phyloP scores from a whole-genome alignment of 2,797 vertebrate genomes.

The Diceros bicornis region DNA sequence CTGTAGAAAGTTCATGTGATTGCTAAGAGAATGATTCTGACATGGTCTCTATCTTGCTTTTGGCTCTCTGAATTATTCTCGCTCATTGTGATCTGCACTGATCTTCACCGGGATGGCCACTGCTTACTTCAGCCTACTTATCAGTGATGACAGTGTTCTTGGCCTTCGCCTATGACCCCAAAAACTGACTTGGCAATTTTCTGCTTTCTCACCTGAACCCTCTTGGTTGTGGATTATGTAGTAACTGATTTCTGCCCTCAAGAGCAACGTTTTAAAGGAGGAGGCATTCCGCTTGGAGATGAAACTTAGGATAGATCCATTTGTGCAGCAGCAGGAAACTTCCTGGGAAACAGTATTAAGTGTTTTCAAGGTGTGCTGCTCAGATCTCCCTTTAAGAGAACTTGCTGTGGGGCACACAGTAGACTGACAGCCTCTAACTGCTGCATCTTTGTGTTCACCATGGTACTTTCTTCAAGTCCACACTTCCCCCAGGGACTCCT shows the following conservation, averaged over 20 bases:
- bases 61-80: not conserved
- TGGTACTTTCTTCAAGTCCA: not conserved
- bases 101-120: not conserved
- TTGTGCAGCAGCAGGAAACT: conserved; percentile 4
- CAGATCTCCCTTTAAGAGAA: not conserved
- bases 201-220: not conserved
- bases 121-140: not conserved
- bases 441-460: not conserved
- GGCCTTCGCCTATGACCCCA: not conserved
- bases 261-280: conserved; percentile 30
- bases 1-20: not conserved
- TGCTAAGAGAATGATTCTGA: not conserved
- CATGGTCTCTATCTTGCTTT: not conserved
- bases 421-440: not conserved
- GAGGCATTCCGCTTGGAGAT: not conserved
- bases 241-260: conserved; percentile 17
- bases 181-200: not conserved
- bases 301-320: conserved; percentile 5
- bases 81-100: not conserved
- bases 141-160: not conserved
- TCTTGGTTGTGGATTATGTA: not conserved
- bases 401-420: not conserved
- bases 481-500: not conserved
- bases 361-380: conserved; percentile 36
- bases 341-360: not conserved